Conservation (phyloP, 1,140 invertebrate genomes). For the Atopsyche davidsoni region DNA sequence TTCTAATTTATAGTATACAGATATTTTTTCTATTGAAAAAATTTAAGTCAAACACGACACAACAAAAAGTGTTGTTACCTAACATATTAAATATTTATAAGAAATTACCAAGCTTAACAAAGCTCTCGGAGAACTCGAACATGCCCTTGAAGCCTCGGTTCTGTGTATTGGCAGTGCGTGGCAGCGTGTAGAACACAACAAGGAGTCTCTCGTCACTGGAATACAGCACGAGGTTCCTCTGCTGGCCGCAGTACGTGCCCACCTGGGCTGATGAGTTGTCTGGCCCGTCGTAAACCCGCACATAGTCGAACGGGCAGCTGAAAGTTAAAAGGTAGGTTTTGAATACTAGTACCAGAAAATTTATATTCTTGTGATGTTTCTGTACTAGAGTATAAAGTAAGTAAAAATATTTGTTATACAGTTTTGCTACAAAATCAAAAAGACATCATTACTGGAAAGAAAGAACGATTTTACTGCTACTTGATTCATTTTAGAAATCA, state of each 20-base stretch:
- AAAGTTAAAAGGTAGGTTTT: constrained; percentile 5
- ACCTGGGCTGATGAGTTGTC: constrained; percentile 82
- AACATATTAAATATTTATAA: background rate
- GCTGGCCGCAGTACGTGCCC: constrained; percentile 96
- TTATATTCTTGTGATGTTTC: too few species aligned
- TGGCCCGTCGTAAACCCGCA: constrained; percentile 92
- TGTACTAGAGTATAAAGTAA: too few species aligned
- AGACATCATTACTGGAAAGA: too few species aligned
- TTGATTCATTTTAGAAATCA: too few species aligned
- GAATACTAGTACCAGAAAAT: too few species aligned
- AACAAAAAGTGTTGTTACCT: too few species aligned
- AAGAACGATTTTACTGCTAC: too few species aligned
- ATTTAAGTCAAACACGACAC: too few species aligned
- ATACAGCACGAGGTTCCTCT: constrained; percentile 90
- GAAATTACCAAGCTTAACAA: constrained; percentile 85
- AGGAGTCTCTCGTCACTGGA: constrained; percentile 85
- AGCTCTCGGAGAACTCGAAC: constrained; percentile 94
- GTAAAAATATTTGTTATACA: too few species aligned
- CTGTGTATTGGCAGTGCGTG: constrained; percentile 83
- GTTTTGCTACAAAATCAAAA: too few species aligned
- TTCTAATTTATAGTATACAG: too few species aligned
- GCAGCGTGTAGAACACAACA: constrained; percentile 83
- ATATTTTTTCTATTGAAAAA: too few species aligned
- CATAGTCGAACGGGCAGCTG: constrained; percentile 97
- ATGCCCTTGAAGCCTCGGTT: constrained; percentile 93